A percentile compares a stretch with the other conserved stretches of the same genome.
These are phyloP conservation scores for Pachyseris speciosa DNA, from an alignment of 64 coral and sea anemone genomes.

Conservation along the genomic window DNA sequence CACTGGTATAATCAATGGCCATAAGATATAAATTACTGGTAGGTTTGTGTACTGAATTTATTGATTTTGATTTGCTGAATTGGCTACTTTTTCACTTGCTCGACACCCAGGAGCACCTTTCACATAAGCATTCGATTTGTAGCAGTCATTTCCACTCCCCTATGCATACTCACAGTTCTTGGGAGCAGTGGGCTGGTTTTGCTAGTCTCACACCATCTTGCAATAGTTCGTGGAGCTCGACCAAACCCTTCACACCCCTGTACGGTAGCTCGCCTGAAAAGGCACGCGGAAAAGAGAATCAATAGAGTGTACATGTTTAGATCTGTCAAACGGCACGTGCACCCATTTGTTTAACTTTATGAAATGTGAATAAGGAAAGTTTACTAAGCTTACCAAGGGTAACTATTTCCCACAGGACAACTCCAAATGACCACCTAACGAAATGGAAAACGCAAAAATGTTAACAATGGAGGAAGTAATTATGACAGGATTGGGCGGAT, in stretches of 20 bases:
- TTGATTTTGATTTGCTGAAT: too few species aligned
- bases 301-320: background rate
- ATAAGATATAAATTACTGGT: too few species aligned
- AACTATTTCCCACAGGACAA: constrained; percentile 88
- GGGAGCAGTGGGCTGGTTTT: constrained; percentile 83
- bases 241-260: constrained; percentile 4
- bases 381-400: constrained; percentile 76
- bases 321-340: background rate
- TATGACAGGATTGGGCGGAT: too few species aligned
- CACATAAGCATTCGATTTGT: too few species aligned
- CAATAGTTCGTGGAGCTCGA: constrained; percentile 51
- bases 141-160: too few species aligned
- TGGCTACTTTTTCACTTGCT: too few species aligned
- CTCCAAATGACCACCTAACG: constrained; percentile 83
- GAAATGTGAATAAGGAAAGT: too few species aligned
- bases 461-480: background rate
- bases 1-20: too few species aligned
- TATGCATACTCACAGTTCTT: constrained; percentile 83
- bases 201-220: constrained; percentile 48
- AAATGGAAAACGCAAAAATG: background rate
- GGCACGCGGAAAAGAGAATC: background rate
- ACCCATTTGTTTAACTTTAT: too few species aligned
- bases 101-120: too few species aligned
- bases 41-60: too few species aligned
- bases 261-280: constrained; percentile 72